These are phyloP conservation scores for Oithona nana DNA, from an alignment of 2,888 invertebrate genomes.

Conservation along the genomic window DNA sequence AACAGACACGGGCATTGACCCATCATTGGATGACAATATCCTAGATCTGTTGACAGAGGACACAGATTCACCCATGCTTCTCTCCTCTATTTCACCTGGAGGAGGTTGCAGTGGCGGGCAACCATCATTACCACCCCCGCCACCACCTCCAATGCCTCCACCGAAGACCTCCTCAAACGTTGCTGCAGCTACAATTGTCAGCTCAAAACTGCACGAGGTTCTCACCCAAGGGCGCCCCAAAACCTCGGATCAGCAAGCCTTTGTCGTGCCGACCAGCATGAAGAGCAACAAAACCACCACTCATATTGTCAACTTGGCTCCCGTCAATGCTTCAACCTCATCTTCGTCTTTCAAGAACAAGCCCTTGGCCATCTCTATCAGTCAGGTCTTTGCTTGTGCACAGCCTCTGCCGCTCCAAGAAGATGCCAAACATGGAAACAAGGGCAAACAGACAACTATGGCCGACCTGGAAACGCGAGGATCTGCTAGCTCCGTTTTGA, in stretches of 20 bases:
- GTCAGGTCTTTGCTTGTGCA: neutral
- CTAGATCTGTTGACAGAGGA: slow-evolving; percentile 8
- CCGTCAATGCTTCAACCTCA: no score
- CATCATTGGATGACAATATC: slow-evolving; percentile 15
- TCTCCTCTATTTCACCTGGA: neutral
- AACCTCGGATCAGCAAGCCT: neutral
- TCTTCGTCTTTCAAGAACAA: neutral
- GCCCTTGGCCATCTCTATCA: neutral
- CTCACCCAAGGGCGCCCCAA: slow-evolving; percentile 2
- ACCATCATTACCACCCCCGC: slow-evolving; percentile 4
- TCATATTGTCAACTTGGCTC: neutral
- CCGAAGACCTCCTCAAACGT: no score
- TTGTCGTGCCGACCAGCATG: neutral
- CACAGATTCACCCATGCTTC: neutral
- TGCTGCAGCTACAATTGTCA: neutral
- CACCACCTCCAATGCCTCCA: neutral
- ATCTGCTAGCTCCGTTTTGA: neutral
- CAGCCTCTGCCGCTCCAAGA: neutral
- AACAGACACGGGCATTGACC: neutral
- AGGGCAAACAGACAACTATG: neutral
- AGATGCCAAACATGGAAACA: neutral
- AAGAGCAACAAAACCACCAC: neutral
- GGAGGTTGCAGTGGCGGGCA: neutral
- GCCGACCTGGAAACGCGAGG: neutral
- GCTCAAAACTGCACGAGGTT: slow-evolving; percentile 1